Base-by-base conservation (phyloP, 2,797 vertebrate species). In the Streptopelia turtur region DNA sequence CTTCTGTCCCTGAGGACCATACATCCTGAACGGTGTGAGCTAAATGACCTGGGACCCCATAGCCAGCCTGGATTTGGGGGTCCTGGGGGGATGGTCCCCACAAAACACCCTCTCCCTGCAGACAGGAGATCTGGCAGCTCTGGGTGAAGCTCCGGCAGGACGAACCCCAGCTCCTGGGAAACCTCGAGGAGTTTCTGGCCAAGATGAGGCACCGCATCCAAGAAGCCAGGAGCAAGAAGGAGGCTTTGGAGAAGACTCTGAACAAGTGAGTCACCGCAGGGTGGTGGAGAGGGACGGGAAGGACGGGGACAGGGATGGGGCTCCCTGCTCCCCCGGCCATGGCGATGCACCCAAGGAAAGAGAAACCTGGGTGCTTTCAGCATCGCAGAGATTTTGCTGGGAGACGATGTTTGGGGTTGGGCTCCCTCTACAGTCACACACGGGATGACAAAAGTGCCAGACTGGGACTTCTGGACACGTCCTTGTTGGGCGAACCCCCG, bases 81-180 rank as follows among this genome's bases (percentile, higher is more conserved):
- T 1, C 10, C 9, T 16, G 53, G 13, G 23, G 12, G 28, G 20
- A 2, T 68, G 71, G 55, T 75, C 21, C n/a, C 13, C 25, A 33
- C 13, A 5, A 30, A 31, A 5, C 13, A 4, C 9, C 11, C 24
- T 37, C 15, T 81, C 43, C 53, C 31, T 49, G 72, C 80, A 98
- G 98, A 31, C 90, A 97, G 7, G 98, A 98, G 94, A 89, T 98
- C 74, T 97, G 98, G 98, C 97, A 97, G 82, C 97, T 98, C 5
- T 98, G 98, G 98, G 37, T 85, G 64, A 96, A 96, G 53, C 97
- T 98, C 55, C 86, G 87, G 47, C 95, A 96, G 43, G 97, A 98
- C 1, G 97, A 98, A 33, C 98, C 98, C 9, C 96, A 97, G 45
- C 95, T 98, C 87, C 93, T 97, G 13, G 97, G 91, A 52, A 96